Conservation (phyloP, 2,888 invertebrate genomes). For the Leptopilina drosophilae region DNA sequence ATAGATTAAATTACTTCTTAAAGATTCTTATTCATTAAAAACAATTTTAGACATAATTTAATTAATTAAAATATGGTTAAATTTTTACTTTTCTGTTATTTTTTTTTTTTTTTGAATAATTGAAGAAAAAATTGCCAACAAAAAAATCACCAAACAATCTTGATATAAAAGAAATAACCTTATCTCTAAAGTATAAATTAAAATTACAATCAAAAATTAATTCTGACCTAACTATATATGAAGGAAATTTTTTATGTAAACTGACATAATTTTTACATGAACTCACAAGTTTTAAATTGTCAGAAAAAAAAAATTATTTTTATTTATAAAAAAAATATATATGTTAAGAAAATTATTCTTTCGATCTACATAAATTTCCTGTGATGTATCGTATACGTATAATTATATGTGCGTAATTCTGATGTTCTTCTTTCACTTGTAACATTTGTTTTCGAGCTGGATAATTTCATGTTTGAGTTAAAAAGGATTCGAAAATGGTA, state of each 20-base stretch:
- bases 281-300: no score
- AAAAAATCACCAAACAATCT: no score
- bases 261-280: neutral
- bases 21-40: no score
- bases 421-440: conserved; percentile 32
- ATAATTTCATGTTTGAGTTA: conserved; percentile 38
- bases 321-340: neutral
- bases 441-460: conserved; percentile 33
- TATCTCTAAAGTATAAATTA: neutral
- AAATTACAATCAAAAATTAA: neutral
- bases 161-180: no score
- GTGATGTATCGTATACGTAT: conserved; percentile 6
- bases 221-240: neutral
- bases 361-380: conserved; percentile 11
- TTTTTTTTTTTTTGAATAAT: no score
- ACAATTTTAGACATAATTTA: no score
- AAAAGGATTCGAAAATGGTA: conserved; percentile 17
- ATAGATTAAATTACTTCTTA: no score
- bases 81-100: no score
- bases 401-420: conserved; percentile 20
- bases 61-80: no score
- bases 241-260: neutral
- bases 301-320: no score
- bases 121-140: no score
- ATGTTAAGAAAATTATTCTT: conserved; percentile 15